Evolutionary conservation across 2,113 vertebrate genomes (phyloP), one percentile per base, ranked within the genome.

Genomic region (Tachycineta bicolor): DNA sequence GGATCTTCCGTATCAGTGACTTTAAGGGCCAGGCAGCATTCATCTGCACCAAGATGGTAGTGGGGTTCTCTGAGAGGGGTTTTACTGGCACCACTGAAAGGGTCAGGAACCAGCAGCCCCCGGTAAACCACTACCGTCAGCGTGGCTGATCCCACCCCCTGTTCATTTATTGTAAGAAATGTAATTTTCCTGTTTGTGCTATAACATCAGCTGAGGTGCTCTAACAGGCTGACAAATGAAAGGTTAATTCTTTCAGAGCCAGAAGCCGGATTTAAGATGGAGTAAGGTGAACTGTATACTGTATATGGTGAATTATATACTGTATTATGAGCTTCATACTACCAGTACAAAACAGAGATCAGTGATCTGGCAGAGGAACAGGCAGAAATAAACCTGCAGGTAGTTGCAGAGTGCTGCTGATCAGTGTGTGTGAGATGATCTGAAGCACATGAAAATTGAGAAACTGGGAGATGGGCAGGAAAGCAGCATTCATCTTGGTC

Each of bases 61-160:
- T 21, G 56, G 20, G 65, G n/a, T 22, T 21, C 28, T 56, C 26
- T 62, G 65, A 63, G 47, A 74, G 31, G 37, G 37, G 28, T 28
- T 50, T 65, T 44, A 28, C 70, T 46, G 44, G 31, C 17, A 59
- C 9, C 44, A 20, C 15, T 33, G 64, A 12, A 69, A 18, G 46
- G 24, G 14, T 58, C 37, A 60, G 47, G 76, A 73, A 23, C 6
- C 44, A 76, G 33, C n/a, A 79, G 58, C 39, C n/a, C 22, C 23
- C 43, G 17, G 10, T 28, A 34, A 31, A n/a, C 55, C 37, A 33
- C 39, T 11, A 5, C 34, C 26, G 24, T 55, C 0, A 0, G 17
- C 1, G 2, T 50, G 34, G 7, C 47, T 65, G 67, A 68, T n/a
- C 22, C 25, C 12, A 10, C 21, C 22, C 22, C 37, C 53, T 71